Evolutionary conservation across 2,113 vertebrate species (phyloP), one percentile per base, ranked within the genome.

Genomic region (Cariama cristata): DNA sequence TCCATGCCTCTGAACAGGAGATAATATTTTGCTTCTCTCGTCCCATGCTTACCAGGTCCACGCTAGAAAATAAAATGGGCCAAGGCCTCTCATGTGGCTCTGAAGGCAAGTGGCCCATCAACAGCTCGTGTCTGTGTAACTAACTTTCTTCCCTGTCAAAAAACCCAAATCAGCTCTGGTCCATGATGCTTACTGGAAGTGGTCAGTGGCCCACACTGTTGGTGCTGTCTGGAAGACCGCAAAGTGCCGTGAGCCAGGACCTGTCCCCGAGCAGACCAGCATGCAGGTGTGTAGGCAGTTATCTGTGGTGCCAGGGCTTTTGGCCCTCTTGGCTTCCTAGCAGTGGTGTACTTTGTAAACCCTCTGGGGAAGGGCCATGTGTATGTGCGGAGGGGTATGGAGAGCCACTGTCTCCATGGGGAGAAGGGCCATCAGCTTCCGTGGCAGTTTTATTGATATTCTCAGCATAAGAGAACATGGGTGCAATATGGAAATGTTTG

Each of bases 321-420:
- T 66, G 64, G 8, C 8, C 45, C 24, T 20, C 28, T n/a, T 40
- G 52, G 45, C 52, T 66, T 49, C 38, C 40, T 59, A 42, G 40
- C 22, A 14, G 32, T 40, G 35, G 23, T 15, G 22, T 32, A 11
- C 49, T 68, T 45, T 35, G 22, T 53, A 58, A 80, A 35, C 9
- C 9, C 44, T 23, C 33, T 42, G 27, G 28, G 22, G 28, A 79
- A 69, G 50, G 62, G 15, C 22, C 19, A 3, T 22, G 24, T 0
- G 0, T 32, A 20, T 0, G 1, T 67, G 27, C 35, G n/a, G 26
- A 55, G 16, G 8, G 15, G 30, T 20, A 17, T 15, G 56, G 44
- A 80, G 44, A 80, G 10, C 30, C 27, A 4, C 26, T 19, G 7
- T 11, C 40, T 55, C 52, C 14, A 17, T 8, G 5, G 32, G 35